Conservation (phyloP, 1,140 invertebrate genomes). For the Neoseiulus cucumeris region DNA sequence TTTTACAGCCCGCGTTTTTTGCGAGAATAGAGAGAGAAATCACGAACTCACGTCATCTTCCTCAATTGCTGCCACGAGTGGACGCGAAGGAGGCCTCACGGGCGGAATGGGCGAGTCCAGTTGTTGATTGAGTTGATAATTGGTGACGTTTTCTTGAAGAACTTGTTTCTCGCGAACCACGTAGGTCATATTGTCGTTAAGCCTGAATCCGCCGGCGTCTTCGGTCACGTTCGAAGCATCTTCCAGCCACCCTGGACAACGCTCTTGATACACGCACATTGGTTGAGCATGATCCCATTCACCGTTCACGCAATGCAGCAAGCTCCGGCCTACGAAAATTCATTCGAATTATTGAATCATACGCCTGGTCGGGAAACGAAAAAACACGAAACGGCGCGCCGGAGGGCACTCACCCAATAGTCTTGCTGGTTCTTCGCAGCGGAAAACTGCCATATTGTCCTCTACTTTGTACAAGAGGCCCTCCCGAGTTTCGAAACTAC, state of each 20-base stretch:
- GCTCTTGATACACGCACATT: background rate
- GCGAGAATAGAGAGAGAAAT: background rate
- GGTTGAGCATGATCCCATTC: conserved; percentile 5
- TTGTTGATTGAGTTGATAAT: background rate
- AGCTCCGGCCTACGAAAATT: background rate
- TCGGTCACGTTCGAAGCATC: background rate
- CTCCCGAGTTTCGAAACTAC: background rate
- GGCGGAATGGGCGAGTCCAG: background rate
- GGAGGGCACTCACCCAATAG: background rate
- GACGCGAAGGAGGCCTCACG: background rate
- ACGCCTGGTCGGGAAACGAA: too few relatives aligned
- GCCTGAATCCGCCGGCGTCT: background rate
- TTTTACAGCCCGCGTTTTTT: too few relatives aligned
- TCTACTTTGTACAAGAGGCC: background rate
- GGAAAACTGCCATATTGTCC: background rate
- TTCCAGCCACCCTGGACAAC: background rate
- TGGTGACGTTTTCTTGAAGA: background rate
- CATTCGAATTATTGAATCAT: too few relatives aligned
- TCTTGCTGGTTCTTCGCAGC: background rate
- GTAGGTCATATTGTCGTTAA: background rate
- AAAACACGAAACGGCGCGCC: too few relatives aligned
- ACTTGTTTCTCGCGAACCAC: background rate
- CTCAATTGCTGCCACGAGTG: background rate
- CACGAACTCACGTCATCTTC: background rate
- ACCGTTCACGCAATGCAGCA: background rate